These are phyloP conservation scores for Glaucidium brasilianum DNA, from an alignment of 2,113 vertebrate genomes.

Conservation along the genomic window DNA sequence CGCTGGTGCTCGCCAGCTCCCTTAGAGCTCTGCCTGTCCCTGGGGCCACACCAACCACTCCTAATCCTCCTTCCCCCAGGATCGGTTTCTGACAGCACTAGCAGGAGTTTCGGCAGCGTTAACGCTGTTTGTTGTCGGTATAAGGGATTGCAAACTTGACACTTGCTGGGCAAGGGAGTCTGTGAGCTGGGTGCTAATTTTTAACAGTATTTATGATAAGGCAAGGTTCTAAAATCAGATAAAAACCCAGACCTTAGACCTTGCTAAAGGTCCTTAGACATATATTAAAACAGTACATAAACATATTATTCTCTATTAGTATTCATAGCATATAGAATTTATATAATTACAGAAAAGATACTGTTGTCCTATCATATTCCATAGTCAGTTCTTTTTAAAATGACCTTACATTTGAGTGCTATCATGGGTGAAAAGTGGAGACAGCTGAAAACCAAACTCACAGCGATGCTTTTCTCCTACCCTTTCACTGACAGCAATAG, in stretches of 20 bases:
- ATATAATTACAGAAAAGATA: background rate
- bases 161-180: too few species aligned
- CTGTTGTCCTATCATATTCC: background rate
- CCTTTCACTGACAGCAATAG: background rate
- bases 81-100: background rate
- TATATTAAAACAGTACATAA: background rate
- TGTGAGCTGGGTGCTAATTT: background rate
- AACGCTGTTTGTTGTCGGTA: background rate
- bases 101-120: background rate
- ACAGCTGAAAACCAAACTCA: background rate
- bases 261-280: background rate
- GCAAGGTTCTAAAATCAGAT: background rate
- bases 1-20: background rate
- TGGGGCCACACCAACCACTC: fast-evolving
- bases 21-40: fast-evolving
- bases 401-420: fast-evolving
- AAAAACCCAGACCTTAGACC: background rate
- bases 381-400: background rate
- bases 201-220: background rate
- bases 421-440: background rate
- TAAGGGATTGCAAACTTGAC: background rate
- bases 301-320: background rate
- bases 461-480: background rate
- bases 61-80: background rate
- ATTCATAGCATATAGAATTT: background rate